Evolutionary conservation across 30 jellyfish, hydroid and myxozoan genomes (phyloP).

Genomic region (Aurelia aurita complex sp. Pacific): DNA sequence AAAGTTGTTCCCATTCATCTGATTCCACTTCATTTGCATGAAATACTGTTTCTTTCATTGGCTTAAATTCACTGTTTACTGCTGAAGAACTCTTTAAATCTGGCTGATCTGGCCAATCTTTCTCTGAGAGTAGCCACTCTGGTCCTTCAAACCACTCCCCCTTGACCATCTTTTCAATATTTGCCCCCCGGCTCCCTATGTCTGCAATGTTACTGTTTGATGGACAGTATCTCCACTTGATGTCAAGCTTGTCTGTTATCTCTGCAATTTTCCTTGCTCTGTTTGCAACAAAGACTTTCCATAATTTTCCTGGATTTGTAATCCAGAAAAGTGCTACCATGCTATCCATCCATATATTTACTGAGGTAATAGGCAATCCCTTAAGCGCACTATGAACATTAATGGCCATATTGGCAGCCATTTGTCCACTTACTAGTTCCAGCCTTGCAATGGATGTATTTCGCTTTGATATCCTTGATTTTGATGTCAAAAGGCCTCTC

Average conservation of each 20-base stretch:
- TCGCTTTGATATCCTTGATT: conserved; percentile 26
- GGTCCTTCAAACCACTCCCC: too few relatives aligned
- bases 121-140: too few relatives aligned
- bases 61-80: neutral
- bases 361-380: conserved; percentile 15
- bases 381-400: conserved; percentile 24
- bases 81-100: too few relatives aligned
- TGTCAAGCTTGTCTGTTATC: conserved; percentile 27
- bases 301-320: neutral
- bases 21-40: conserved; percentile 10
- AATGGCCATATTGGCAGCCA: conserved; percentile 44
- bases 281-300: conserved; percentile 27
- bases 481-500: conserved; percentile 23
- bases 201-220: conserved; percentile 17
- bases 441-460: conserved; percentile 21
- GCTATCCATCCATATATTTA: conserved; percentile 26
- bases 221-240: neutral
- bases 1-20: conserved; percentile 23
- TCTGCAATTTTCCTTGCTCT: conserved; percentile 22
- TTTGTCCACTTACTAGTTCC: conserved; percentile 36
- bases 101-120: too few relatives aligned
- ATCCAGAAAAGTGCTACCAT: conserved; percentile 24
- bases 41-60: conserved; percentile 13
- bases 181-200: conserved; percentile 34
- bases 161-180: too few relatives aligned